Conservation (phyloP, 2,113 vertebrate species). For the Scolopax mira region DNA sequence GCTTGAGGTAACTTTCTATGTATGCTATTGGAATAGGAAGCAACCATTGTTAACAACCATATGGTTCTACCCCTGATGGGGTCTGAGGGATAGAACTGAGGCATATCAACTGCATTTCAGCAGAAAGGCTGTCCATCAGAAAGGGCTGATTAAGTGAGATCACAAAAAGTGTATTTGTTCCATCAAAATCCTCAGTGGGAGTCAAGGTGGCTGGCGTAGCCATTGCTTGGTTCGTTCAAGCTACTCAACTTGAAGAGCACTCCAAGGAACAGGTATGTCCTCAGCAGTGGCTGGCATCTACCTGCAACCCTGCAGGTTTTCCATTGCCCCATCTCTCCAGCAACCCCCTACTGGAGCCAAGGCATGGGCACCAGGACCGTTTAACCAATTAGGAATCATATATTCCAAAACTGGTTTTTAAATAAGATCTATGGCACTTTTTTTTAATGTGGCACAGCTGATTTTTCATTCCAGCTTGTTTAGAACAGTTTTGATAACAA, state of each 20-base stretch:
- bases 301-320: not conserved
- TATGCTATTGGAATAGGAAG: not conserved
- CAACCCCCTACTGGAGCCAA: not conserved
- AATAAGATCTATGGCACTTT: not conserved
- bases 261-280: not conserved
- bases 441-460: not conserved
- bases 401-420: not conserved
- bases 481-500: slow-evolving; percentile 19
- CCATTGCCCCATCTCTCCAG: not conserved
- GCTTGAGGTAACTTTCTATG: not conserved
- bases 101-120: not conserved
- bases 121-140: not conserved
- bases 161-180: not conserved
- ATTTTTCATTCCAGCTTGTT: not conserved
- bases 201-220: not conserved
- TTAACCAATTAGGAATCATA: not conserved
- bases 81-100: not conserved
- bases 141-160: not conserved
- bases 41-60: not conserved
- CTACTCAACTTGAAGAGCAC: not conserved
- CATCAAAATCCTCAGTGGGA: not conserved
- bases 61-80: not conserved
- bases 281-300: not conserved
- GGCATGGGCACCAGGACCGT: not conserved
- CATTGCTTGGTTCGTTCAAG: not conserved